Base-by-base conservation (phyloP, 2,113 vertebrate species). In the Microtus oregoni region DNA sequence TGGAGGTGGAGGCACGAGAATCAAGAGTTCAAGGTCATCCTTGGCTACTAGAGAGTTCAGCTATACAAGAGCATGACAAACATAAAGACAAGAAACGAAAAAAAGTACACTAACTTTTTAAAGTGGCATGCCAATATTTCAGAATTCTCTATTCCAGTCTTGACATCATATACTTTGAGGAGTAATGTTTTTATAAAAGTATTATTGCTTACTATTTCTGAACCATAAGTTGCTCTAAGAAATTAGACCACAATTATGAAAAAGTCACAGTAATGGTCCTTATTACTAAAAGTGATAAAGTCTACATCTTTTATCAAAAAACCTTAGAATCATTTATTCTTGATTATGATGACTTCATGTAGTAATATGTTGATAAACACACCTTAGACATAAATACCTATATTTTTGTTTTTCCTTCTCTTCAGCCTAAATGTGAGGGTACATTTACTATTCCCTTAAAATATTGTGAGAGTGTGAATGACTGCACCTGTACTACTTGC, bases 191-290 rank as follows among this genome's bases (percentile, higher is more conserved):
- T 85, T 96, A 77, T 68, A 82, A 35, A 92, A 94, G 65, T 63
- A 41, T 26, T 72, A 96, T 78, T 79, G 26, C 38, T 86, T 22
- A 78, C 94, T 77, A 50, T 38, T 22, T 89, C 44, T 73, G 9
- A 86, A 86, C 35, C 22, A 75, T 61, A 92, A 79, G 44, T n/a
- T 94, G 12, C 79, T 72, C 76, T 94, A 94, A 92, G 92, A 92
- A 96, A 78, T 83, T 90, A 85, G 17, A 94, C 20, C 38, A 81
- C 10, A 94, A 90, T 58, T 32, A 85, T 89, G 52, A 89, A 92
- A 92, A 94, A 77, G 50, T 89, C 20, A 44, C 47, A 30, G 55
- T 72, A 5, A 50, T 7, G 41, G 8, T 50, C 65, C 63, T 68
- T 50, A 32, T 86, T 35, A 30, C 30, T 35, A 68, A 30, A 73